Conservation (phyloP, 2,888 invertebrate genomes). For the Apocheima hispidaria region DNA sequence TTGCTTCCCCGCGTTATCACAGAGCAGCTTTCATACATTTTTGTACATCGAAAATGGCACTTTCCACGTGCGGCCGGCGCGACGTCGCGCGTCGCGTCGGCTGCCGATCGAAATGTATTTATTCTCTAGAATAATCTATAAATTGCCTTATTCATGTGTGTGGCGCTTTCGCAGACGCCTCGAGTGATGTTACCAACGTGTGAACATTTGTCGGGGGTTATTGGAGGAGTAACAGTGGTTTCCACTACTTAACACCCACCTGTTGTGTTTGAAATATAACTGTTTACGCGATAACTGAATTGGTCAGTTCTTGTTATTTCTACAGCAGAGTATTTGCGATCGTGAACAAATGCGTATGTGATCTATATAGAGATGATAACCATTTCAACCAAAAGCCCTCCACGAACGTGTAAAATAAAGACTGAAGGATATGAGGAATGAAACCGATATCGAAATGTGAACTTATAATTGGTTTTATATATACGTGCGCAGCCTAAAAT, state of each 20-base stretch:
- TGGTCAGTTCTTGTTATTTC: neutral
- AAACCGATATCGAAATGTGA: conserved; percentile 47
- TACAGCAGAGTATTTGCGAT: neutral
- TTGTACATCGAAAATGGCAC: conserved; percentile 27
- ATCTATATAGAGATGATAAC: neutral
- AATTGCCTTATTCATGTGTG: conserved; percentile 72
- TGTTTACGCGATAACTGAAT: neutral
- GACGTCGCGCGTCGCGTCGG: too few relatives aligned
- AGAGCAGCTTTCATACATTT: conserved; percentile 30
- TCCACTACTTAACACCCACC: neutral
- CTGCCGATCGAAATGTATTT: conserved; percentile 19
- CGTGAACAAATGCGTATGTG: neutral
- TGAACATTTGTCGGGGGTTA: conserved; percentile 29
- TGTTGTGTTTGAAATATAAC: conserved; percentile 6
- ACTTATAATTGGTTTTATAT: conserved; percentile 59
- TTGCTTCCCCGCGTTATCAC: conserved; percentile 14
- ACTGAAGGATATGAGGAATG: conserved; percentile 65
- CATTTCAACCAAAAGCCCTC: conserved; percentile 39
- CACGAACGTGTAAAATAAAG: conserved; percentile 60
- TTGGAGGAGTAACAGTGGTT: conserved; percentile 1
- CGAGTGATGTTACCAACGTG: conserved; percentile 59
- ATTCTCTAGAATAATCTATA: conserved; percentile 56
- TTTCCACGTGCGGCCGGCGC: conserved; percentile 13
- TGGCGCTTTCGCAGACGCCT: conserved; percentile 46
- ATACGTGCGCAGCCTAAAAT: conserved; percentile 52